Conservation (phyloP, 2,888 invertebrate genomes). For the Sarcophaga rosellei region DNA sequence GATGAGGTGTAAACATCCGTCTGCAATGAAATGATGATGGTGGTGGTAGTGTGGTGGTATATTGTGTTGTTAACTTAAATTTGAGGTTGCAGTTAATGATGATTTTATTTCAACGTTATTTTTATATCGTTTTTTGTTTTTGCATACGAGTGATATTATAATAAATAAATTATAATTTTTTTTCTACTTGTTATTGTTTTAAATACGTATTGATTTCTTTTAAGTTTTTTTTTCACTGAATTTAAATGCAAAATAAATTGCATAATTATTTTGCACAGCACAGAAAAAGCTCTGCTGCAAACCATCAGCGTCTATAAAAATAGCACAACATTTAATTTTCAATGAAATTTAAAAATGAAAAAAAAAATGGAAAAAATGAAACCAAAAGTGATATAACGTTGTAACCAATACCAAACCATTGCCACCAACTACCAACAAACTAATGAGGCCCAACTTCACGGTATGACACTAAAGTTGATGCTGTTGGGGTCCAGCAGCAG, state of each 20-base stretch:
- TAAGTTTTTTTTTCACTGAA: slow-evolving; percentile 18
- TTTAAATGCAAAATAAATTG: slow-evolving; percentile 49
- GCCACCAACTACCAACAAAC: slow-evolving; percentile 30
- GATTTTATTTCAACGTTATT: not conserved
- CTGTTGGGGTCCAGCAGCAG: not conserved
- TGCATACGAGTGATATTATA: not conserved
- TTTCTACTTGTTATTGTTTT: slow-evolving; percentile 6
- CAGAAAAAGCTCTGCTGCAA: slow-evolving; percentile 16
- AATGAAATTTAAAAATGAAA: slow-evolving; percentile 16
- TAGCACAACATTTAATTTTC: slow-evolving; percentile 50
- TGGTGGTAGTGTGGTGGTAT: not conserved
- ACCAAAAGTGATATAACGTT: slow-evolving; percentile 65
- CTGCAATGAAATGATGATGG: not conserved
- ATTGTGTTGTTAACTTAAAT: slow-evolving; percentile 27
- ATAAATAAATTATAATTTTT: slow-evolving; percentile 26
- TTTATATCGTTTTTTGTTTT: not conserved
- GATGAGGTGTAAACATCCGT: slow-evolving; percentile 14
- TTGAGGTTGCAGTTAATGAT: slow-evolving; percentile 61
- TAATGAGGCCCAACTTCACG: not conserved
- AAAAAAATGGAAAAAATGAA: slow-evolving; percentile 20
- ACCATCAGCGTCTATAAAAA: slow-evolving; percentile 20
- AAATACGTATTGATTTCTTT: slow-evolving; percentile 30
- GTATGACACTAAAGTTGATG: slow-evolving; percentile 1
- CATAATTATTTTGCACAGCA: slow-evolving; percentile 57
- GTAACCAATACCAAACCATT: slow-evolving; percentile 60